Base-by-base conservation (phyloP, 2,113 vertebrate genomes). In the Sceloporus undulatus region DNA sequence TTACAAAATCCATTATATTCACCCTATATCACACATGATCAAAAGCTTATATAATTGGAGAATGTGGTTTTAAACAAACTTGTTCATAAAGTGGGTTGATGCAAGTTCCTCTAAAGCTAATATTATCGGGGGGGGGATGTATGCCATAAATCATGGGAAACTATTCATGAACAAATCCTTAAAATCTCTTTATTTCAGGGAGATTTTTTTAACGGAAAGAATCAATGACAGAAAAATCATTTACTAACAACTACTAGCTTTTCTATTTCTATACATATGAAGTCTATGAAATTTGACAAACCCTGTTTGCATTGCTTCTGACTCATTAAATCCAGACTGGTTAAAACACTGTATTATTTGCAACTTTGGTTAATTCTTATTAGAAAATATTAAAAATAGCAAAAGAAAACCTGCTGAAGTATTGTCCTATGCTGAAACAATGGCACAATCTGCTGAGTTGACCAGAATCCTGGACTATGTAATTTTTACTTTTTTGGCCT, bases 1-100 rank as follows among this genome's bases (percentile, higher is more conserved):
- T 13, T 78, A 25, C 34, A 88, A 79, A 84, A 88, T 89, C 3
- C 5, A 0, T n/a, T 52, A 80, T 34, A 2, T 34, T 34, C 29
- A 74, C 11, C 78, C 76, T 11, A 0, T 74, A 71, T 92, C 34
- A 0, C 2, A 79, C 68, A 77, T 9, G 87, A 2, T 19, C 1
- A 90, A 87, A 85, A 85, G 13, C 4, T 21, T 42, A 92, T 71
- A 71, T 88, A 91, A 85, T 0, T 79, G 2, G 75, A 3, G 6
- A 86, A 89, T 2, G 73, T 1, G 8, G 4, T 34, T 88, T 88
- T 18, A 0, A 48, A 79, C 88, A 87, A 70, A 38, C 27, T 2
- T 88, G 1, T 52, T 91, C 13, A 79, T 78, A 42, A 75, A 1
- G 54, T 0, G 1, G 2, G 2, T 66, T 88, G 80, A 4, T 29